phyloP scores from a whole-genome alignment of 2,797 vertebrate genomes.

The Leptoclinus maculatus region DNA sequence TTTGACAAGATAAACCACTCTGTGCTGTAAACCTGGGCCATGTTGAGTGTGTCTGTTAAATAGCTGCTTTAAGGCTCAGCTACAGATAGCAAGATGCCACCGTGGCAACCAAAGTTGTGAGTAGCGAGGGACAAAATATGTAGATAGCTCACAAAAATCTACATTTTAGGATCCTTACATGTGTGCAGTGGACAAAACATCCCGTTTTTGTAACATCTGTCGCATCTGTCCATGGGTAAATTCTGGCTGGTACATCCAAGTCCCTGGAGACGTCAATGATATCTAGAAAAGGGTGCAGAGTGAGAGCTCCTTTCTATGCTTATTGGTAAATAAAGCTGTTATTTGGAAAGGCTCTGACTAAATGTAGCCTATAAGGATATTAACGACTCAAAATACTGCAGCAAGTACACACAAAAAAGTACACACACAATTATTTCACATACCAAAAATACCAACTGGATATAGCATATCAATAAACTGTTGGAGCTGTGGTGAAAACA shows the following conservation, averaged over 20 bases:
- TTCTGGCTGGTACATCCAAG: background rate
- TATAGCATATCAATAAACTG: too few relatives aligned
- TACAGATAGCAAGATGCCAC: background rate
- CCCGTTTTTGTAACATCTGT: background rate
- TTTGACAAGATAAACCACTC: constrained; percentile 21
- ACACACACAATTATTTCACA: too few relatives aligned
- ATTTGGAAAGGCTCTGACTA: background rate
- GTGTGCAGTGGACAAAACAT: background rate
- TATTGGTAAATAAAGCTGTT: background rate
- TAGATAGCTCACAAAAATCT: background rate
- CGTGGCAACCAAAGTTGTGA: background rate
- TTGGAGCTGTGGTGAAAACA: too few relatives aligned
- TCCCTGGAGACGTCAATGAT: background rate
- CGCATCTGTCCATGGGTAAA: background rate
- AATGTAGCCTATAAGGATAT: background rate
- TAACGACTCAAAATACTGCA: background rate
- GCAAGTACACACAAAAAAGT: too few relatives aligned
- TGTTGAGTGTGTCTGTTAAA: background rate
- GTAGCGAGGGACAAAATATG: background rate
- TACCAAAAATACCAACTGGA: too few relatives aligned
- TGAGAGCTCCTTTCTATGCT: constrained; percentile 11
- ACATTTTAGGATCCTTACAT: background rate
- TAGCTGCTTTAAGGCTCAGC: background rate
- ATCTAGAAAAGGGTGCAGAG: constrained; percentile 2
- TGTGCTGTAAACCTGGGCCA: background rate